Base-by-base conservation (phyloP, 2,113 vertebrate genomes). In the Ardeotis arabs region DNA sequence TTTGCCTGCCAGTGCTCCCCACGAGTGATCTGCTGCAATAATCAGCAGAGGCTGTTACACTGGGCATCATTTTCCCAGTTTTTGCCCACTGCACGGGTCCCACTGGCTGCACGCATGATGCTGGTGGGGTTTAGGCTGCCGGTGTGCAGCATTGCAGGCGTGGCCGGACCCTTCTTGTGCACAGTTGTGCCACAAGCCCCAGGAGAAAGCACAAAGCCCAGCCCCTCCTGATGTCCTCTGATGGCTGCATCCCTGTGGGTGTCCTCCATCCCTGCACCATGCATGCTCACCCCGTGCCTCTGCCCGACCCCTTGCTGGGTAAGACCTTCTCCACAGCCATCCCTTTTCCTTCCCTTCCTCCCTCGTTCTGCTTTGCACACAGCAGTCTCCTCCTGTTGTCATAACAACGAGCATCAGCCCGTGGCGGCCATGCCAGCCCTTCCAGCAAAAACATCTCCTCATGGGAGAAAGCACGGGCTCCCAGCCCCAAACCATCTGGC, bases 321-420 rank as follows among this genome's bases (percentile, higher is more conserved):
- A 29, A 39, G 12, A 20, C 44, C 25, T 50, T 45, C 44, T 21
- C 18, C 78, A 23, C n/a, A 7, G 2, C 56, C 66, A 35, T 2
- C 22, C 10, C 33, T 84, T 45, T 62, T 8, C 79, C 63, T 58
- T 58, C 63, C 82, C 25, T 74, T 31, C 72, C 53, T 85, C 49
- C 39, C 23, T 52, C 3, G 23, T 12, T 83, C 67, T 1, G 4
- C 73, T 11, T 31, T 1, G 29, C 66, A 50, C 69, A 64, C 79
- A 41, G 85, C 90, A 92, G 13, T 31, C 92, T 93, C 67, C 62
- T 92, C 83, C 94, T 33, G 95, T 96, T 95, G 96, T 59, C 95
- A 95, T 96, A 95, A 95, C 93, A 81, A 97, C 94, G 6, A 86
- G 88, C 88, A 83, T 49, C 90, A 66, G 94, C 67, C 88, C 21